These are phyloP conservation scores for Sylvietta virens DNA, from an alignment of 2,113 vertebrate genomes.

Conservation along the genomic window DNA sequence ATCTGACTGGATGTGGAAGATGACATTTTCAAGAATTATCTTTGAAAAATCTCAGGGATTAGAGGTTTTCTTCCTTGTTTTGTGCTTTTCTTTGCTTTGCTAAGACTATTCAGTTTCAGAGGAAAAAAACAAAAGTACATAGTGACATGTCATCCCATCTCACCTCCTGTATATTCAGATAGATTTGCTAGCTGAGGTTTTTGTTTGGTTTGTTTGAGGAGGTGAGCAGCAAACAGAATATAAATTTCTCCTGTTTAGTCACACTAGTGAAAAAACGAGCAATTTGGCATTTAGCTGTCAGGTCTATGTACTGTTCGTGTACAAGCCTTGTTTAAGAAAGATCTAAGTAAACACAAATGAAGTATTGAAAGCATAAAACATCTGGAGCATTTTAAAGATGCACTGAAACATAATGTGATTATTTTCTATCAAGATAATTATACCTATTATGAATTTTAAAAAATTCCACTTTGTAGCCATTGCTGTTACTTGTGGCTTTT, in stretches of 20 bases:
- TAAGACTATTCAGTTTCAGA: neutral
- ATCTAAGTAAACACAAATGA: neutral
- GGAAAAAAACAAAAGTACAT: neutral
- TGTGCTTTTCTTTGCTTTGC: neutral
- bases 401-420: neutral
- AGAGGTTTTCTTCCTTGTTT: neutral
- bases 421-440: neutral
- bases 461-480: neutral
- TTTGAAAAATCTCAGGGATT: neutral
- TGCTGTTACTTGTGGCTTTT: constrained; percentile 28
- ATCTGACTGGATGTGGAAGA: neutral
- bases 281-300: neutral
- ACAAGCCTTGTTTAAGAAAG: neutral
- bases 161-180: neutral
- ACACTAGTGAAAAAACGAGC: neutral
- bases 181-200: neutral
- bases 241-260: neutral
- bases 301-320: neutral
- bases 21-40: neutral
- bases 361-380: neutral
- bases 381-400: constrained; percentile 26
- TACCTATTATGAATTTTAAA: neutral
- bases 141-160: neutral
- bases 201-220: neutral
- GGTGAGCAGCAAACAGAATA: neutral